Conservation (phyloP, 2,888 invertebrate genomes). For the Pterostichus madidus region DNA sequence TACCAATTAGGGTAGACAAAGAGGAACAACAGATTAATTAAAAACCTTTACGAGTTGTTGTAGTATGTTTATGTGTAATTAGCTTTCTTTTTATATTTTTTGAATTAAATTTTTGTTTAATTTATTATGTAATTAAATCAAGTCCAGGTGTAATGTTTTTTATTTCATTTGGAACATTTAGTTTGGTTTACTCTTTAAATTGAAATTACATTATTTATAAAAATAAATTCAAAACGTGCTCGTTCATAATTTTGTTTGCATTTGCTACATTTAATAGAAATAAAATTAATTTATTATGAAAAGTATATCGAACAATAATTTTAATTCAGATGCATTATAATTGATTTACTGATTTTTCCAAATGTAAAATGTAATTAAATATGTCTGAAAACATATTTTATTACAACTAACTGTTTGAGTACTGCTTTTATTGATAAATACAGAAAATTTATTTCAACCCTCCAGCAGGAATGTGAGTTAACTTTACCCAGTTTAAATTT, state of each 20-base stretch:
- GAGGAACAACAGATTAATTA: conserved; percentile 62
- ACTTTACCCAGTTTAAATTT: too few relatives aligned
- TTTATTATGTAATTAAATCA: conserved; percentile 36
- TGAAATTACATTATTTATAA: neutral
- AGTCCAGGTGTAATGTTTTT: conserved; percentile 24
- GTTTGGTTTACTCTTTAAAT: conserved; percentile 9
- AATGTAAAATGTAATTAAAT: neutral
- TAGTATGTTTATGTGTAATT: conserved; percentile 54
- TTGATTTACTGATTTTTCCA: neutral
- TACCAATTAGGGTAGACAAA: conserved; percentile 63
- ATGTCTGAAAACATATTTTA: neutral
- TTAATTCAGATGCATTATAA: conserved; percentile 13
- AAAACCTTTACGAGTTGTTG: conserved; percentile 51
- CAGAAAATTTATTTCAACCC: neutral
- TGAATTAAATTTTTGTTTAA: conserved; percentile 42
- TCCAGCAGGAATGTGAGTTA: too few relatives aligned
- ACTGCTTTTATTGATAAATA: neutral
- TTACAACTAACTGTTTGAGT: neutral
- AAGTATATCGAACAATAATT: conserved; percentile 19
- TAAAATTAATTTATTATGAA: conserved; percentile 24
- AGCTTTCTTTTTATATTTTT: conserved; percentile 42
- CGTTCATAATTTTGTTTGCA: conserved; percentile 22
- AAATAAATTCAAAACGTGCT: conserved; percentile 12
- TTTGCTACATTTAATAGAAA: conserved; percentile 7
- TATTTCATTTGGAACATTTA: conserved; percentile 17